Evolutionary conservation across 1,140 invertebrate genomes (phyloP).

Genomic region (Proctacanthus coquilletti): DNA sequence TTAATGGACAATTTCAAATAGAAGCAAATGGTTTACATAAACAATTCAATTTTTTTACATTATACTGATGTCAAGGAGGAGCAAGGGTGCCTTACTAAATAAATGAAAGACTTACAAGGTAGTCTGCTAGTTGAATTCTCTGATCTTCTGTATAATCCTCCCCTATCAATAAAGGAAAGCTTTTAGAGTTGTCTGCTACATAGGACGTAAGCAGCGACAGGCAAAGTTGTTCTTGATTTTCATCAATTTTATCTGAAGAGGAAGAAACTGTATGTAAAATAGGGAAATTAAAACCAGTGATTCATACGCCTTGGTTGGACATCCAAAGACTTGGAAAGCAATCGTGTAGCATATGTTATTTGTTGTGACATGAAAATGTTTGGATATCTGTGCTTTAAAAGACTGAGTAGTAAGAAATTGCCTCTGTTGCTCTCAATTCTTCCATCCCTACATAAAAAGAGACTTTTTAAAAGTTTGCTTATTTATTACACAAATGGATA

Average conservation of each 20-base stretch:
- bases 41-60: neutral
- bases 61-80: too few species aligned
- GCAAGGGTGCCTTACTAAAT: neutral
- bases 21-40: neutral
- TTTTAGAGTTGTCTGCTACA: conserved; percentile 36
- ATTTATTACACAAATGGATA: conserved; percentile 5
- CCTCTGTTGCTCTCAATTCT: conserved; percentile 70
- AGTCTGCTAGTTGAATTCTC: conserved; percentile 42
- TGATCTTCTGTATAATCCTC: conserved; percentile 32
- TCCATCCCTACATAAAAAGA: conserved; percentile 32
- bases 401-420: conserved; percentile 60
- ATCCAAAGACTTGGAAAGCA: conserved; percentile 21
- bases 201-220: conserved; percentile 37
- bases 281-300: neutral
- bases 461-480: neutral
- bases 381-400: conserved; percentile 65
- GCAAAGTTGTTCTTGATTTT: conserved; percentile 36
- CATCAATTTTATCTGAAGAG: conserved; percentile 16
- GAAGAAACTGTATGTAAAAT: too few species aligned
- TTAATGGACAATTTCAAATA: conserved; percentile 6
- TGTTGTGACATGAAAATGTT: conserved; percentile 42
- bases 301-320: conserved; percentile 10
- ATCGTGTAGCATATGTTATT: conserved; percentile 14
- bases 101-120: conserved; percentile 34
- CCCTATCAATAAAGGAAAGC: conserved; percentile 47